Base-by-base conservation (phyloP, 2,113 vertebrate genomes). In the Loxodonta africana region DNA sequence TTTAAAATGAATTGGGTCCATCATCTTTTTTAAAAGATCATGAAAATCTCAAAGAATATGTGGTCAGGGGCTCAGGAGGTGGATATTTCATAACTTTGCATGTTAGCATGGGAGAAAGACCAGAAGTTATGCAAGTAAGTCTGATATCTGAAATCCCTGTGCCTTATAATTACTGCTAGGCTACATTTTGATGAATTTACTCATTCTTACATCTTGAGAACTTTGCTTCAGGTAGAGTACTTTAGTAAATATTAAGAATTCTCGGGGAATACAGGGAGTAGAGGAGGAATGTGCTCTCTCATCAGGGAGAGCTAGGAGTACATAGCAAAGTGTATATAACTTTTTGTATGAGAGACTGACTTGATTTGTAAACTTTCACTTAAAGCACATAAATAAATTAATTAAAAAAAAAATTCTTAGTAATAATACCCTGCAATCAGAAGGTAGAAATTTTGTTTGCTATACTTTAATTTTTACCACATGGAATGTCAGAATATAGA, bases 211-310 rank as follows among this genome's bases (percentile, higher is more conserved):
- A 65, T 82, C 67, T 92, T 88, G 28, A 91, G 51, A 73, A 80
- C 83, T 96, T 87, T 78, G 30, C 48, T 85, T 77, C 51, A 65
- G 26, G 17, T 84, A 33, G n/a, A 91, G 0, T 78, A 23, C 30
- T 37, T 92, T 74, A 88, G 44, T 76, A 95, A 92, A 48, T 25
- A 88, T 90, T 81, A 41, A 69, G 8, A 92, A 83, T 15, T 53
- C 87, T 91, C 14, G 37, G 37, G 37, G 37, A 37, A 37, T 37
- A 37, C 37, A 37, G 37, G 37, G 37, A 37, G 37, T 37, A 37
- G 37, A 37, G 37, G 37, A 37, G 37, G 37, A 37, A 37, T 37
- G 37, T 37, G 37, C 37, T 37, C 37, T 37, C 37, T 37, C 37
- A 37, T 37, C 37, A 37, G 37, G 37, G 37, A 37, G 37, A 37